Evolutionary conservation across 2,113 vertebrate species (phyloP).

Genomic region (Balaenoptera acutorostrata): DNA sequence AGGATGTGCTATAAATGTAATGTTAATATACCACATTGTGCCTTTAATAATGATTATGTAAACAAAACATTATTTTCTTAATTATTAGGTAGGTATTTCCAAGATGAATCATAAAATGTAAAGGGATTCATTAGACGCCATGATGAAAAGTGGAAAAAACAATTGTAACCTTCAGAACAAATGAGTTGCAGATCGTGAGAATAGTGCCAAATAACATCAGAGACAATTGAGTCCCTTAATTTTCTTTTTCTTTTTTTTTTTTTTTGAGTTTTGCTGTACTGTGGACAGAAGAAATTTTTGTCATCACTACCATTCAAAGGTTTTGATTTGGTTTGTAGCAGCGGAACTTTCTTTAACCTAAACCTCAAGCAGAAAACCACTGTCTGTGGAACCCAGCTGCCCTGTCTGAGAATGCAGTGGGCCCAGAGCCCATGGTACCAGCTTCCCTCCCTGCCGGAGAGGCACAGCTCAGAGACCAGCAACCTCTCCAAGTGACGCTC

Average conservation of each 20-base stretch:
- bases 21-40: slow-evolving; percentile 20
- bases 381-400: too few relatives aligned
- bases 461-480: neutral
- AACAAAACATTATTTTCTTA: slow-evolving; percentile 15
- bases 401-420: accelerated
- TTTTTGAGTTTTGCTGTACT: neutral
- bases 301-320: neutral
- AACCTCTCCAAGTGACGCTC: neutral
- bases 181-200: neutral
- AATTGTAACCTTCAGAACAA: neutral
- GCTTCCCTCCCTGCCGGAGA: neutral
- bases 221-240: neutral
- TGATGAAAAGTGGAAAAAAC: neutral
- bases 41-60: slow-evolving; percentile 10
- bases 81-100: neutral
- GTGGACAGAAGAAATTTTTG: neutral
- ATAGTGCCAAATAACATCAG: neutral
- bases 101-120: neutral
- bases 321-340: neutral
- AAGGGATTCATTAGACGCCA: neutral
- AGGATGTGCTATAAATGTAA: slow-evolving; percentile 3
- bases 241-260: neutral
- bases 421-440: accelerated
- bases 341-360: neutral
- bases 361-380: neutral